phyloP scores from a whole-genome alignment of 1,140 invertebrate species.

The Papilio glaucus region DNA sequence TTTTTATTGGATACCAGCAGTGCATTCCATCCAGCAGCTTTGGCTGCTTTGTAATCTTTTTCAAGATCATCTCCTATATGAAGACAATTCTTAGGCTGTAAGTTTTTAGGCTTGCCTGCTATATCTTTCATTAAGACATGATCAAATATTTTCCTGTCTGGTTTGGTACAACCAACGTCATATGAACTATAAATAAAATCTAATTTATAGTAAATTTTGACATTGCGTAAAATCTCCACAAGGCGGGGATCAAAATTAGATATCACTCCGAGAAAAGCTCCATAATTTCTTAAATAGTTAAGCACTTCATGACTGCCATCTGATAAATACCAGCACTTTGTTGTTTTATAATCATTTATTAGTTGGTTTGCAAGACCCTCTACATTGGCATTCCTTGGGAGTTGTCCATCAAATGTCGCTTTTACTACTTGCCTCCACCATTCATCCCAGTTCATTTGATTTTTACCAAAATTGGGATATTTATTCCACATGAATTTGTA shows the following conservation, averaged over 20 bases:
- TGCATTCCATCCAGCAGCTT: slow-evolving; percentile 89
- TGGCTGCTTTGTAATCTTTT: slow-evolving; percentile 91
- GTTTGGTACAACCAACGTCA: slow-evolving; percentile 89
- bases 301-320: slow-evolving; percentile 87
- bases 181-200: slow-evolving; percentile 92
- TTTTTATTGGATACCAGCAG: slow-evolving; percentile 63
- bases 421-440: slow-evolving; percentile 92
- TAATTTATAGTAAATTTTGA: slow-evolving; percentile 88
- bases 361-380: slow-evolving; percentile 85
- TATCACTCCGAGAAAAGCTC: slow-evolving; percentile 89
- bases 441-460: slow-evolving; percentile 87
- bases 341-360: slow-evolving; percentile 87
- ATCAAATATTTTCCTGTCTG: slow-evolving; percentile 89
- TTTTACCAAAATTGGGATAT: slow-evolving; percentile 92
- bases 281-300: slow-evolving; percentile 80
- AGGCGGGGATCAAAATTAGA: slow-evolving; percentile 95
- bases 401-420: slow-evolving; percentile 85
- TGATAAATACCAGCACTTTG: slow-evolving; percentile 88
- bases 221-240: slow-evolving; percentile 86
- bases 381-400: slow-evolving; percentile 49
- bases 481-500: slow-evolving; percentile 85
- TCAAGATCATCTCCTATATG: slow-evolving; percentile 92
- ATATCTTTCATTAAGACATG: slow-evolving; percentile 84
- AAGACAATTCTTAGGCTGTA: slow-evolving; percentile 86
- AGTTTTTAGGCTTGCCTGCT: slow-evolving; percentile 51